Base-by-base conservation (phyloP, 2,797 vertebrate genomes). In the Lithobates pipiens region DNA sequence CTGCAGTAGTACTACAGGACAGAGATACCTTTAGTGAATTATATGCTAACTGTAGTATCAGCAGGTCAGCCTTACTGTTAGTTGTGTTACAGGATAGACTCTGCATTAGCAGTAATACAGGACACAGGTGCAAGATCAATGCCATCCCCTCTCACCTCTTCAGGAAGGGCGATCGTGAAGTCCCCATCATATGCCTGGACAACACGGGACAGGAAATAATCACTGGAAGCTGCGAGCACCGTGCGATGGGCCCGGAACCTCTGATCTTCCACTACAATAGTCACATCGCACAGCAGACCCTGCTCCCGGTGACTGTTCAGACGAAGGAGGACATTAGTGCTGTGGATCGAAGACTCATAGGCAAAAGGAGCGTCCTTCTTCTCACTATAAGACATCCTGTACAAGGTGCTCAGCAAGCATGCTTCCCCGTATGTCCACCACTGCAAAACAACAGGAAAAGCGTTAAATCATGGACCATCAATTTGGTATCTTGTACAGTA, bases 271-370 rank as follows among this genome's bases (percentile, higher is more conserved):
- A 97, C 97, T 88, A 97, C 89, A 84, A 99, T 88, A 0, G 97
- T 99, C 89, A 98, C 91, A 71, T 99, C 98, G 0, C 98, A 99
- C 80, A 99, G 93, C 86, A 97, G 83, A 27, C 97, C 97, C 85
- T 93, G 95, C 90, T 95, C 95, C 88, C 98, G 93, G 93, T 99
- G 97, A 54, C 97, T 95, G 16, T 99, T 93, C 69, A 99, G 96
- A 88, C 95, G 95, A 84, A 94, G 95, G 27, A 99, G 94, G 15
- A 99, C 92, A 18, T 96, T 95, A 88, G 92, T 89, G 76, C 97
- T 96, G 92, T 99, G 98, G 85, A 97, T 95, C 0, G 97, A 96
- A 3, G 98, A 99, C 89, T 99, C 96, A 54, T 99, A 99, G 50
- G 96, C 97, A 93, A 99, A 99, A 88, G 93, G 93, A 5, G 96